Evolutionary conservation across 1,140 invertebrate genomes (phyloP).

Genomic region (Glossosoma conforme): DNA sequence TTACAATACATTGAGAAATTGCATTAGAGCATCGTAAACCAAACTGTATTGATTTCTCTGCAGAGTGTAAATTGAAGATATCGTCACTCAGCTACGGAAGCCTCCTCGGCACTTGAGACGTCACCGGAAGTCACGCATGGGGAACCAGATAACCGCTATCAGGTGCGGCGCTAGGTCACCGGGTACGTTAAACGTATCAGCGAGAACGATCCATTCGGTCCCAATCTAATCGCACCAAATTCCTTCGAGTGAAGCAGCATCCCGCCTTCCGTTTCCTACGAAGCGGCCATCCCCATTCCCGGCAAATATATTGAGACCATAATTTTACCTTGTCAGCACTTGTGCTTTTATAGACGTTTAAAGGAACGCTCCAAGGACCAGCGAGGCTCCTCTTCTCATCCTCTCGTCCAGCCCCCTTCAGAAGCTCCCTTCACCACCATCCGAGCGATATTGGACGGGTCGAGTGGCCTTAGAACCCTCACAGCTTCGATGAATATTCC

Average conservation of each 20-base stretch:
- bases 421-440: neutral
- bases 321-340: conserved; percentile 33
- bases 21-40: too few species aligned
- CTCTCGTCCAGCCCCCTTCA: neutral
- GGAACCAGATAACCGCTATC: neutral
- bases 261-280: conserved; percentile 35
- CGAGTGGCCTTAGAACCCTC: neutral
- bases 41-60: too few species aligned
- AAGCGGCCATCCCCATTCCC: conserved; percentile 19
- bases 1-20: too few species aligned
- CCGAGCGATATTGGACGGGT: neutral
- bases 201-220: conserved; percentile 34
- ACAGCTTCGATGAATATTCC: neutral
- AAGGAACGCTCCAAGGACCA: conserved; percentile 25
- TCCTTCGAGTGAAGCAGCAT: conserved; percentile 39
- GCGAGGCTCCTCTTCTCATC: neutral
- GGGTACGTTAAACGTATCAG: conserved; percentile 19
- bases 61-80: neutral
- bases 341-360: conserved; percentile 32
- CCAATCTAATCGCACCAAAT: conserved; percentile 43
- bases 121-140: neutral
- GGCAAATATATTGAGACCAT: conserved; percentile 34
- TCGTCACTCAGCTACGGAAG: neutral
- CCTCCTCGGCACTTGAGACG: neutral
- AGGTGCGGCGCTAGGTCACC: neutral